Conservation (phyloP, 1,140 invertebrate species). For the Drosophila parvula region DNA sequence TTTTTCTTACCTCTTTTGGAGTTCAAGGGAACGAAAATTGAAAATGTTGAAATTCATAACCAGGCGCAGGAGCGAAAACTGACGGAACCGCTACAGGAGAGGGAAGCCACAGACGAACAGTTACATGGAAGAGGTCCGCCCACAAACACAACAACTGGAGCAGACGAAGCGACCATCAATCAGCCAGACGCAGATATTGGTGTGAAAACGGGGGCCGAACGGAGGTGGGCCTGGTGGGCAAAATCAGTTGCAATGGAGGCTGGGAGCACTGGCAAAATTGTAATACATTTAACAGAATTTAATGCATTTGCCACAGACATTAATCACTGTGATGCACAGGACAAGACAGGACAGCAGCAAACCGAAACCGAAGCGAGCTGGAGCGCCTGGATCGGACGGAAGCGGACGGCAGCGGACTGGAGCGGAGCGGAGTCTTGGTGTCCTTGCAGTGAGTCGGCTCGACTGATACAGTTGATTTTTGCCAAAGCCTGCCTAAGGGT, state of each 20-base stretch:
- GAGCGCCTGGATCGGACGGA: background rate
- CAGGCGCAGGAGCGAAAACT: slow-evolving; percentile 16
- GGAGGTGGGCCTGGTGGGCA: slow-evolving; percentile 5
- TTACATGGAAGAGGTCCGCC: slow-evolving; percentile 50
- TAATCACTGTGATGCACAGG: slow-evolving; percentile 83
- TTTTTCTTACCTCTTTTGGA: background rate
- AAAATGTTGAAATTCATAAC: slow-evolving; percentile 74
- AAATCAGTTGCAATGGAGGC: slow-evolving; percentile 14
- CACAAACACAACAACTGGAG: slow-evolving; percentile 54
- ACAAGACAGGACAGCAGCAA: slow-evolving; percentile 62
- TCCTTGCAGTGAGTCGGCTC: slow-evolving; percentile 52
- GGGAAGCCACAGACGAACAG: slow-evolving; percentile 52
- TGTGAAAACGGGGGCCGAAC: slow-evolving; percentile 55
- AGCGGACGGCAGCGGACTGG: background rate
- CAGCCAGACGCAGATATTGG: slow-evolving; percentile 76
- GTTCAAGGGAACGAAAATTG: slow-evolving; percentile 21
- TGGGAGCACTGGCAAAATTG: slow-evolving; percentile 71
- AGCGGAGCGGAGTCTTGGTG: slow-evolving; percentile 17
- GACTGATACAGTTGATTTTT: slow-evolving; percentile 72
- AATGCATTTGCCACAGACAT: slow-evolving; percentile 84
- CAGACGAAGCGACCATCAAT: slow-evolving; percentile 73
- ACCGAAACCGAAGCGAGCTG: slow-evolving; percentile 38
- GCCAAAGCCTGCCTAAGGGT: slow-evolving; percentile 60
- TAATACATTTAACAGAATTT: slow-evolving; percentile 84
- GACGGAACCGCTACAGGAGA: slow-evolving; percentile 7